phyloP scores from a whole-genome alignment of 1,140 invertebrate genomes.

The Trichonephila clavipes region DNA sequence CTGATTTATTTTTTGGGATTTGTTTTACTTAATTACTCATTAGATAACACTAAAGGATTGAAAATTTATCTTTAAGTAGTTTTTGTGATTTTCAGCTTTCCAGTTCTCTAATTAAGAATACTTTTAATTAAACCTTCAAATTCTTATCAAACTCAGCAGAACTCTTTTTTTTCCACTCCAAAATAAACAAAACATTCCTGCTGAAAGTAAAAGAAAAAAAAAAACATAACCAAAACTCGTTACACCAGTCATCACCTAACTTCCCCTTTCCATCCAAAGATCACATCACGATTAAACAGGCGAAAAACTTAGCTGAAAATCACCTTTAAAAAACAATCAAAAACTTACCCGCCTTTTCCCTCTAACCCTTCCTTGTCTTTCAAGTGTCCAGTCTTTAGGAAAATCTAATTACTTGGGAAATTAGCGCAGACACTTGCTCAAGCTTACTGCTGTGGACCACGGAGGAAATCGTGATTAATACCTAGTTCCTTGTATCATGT shows the following conservation, averaged over 20 bases:
- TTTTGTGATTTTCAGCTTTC: no score
- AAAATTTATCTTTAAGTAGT: no score
- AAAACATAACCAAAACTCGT: not conserved
- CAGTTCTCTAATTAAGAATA: no score
- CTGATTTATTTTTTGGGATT: no score
- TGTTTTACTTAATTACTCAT: no score
- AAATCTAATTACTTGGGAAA: slow-evolving; percentile 47
- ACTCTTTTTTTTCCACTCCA: not conserved
- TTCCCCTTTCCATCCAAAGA: not conserved
- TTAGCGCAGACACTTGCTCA: not conserved
- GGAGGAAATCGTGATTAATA: not conserved
- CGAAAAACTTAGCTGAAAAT: not conserved
- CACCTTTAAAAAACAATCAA: not conserved
- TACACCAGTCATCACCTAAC: not conserved
- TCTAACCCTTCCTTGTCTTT: slow-evolving; percentile 17
- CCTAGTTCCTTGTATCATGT: not conserved
- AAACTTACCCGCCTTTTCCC: not conserved
- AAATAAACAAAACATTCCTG: not conserved
- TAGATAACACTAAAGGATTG: no score
- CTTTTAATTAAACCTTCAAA: no score
- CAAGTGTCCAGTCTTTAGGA: not conserved
- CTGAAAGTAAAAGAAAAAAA: not conserved
- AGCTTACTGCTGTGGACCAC: not conserved
- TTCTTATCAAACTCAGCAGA: no score
- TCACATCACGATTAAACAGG: slow-evolving; percentile 20